phyloP scores from a whole-genome alignment of 2,797 vertebrate species.

The Lophura swinhoii region DNA sequence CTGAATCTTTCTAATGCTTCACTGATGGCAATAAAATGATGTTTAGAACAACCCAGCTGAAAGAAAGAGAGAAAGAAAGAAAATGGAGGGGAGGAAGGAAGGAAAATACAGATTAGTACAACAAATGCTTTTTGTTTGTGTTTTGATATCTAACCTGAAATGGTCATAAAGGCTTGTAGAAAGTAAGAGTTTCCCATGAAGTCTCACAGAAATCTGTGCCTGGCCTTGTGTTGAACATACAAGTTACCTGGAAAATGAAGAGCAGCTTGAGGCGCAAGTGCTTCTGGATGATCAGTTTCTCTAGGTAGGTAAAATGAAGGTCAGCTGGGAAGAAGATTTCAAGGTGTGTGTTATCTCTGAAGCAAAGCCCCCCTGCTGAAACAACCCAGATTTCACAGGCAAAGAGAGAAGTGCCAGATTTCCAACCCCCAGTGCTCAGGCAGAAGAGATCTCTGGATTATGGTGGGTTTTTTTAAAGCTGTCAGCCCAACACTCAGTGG shows the following conservation, averaged over 20 bases:
- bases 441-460: neutral
- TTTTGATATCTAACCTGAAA: neutral
- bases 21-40: neutral
- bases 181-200: neutral
- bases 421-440: neutral
- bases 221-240: neutral
- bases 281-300: neutral
- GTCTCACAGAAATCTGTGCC: neutral
- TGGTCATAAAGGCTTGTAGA: neutral
- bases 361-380: neutral
- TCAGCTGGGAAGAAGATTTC: neutral
- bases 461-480: neutral
- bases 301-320: neutral
- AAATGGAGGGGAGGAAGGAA: neutral
- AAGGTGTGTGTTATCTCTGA: neutral
- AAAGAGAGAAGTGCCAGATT: neutral
- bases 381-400: neutral
- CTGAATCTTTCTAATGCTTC: neutral
- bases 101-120: neutral
- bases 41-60: neutral
- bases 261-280: neutral
- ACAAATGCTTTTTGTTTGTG: neutral
- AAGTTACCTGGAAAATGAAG: neutral
- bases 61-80: neutral
- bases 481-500: neutral